These are phyloP conservation scores for Epinephelus fuscoguttatus DNA, from an alignment of 2,113 vertebrate genomes.

Conservation along the genomic window DNA sequence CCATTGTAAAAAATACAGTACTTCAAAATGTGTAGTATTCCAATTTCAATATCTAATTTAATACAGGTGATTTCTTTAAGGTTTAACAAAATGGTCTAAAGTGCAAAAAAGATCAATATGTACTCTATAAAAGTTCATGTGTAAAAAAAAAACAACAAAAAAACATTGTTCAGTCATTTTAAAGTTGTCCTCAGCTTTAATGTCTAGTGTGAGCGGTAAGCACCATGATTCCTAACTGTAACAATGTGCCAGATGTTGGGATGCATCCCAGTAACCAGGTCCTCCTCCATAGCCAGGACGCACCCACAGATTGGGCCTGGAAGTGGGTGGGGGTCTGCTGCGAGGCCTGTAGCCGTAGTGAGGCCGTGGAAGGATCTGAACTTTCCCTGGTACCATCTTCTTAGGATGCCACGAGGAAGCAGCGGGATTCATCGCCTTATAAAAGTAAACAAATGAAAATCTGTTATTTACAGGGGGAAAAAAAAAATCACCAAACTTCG, in stretches of 20 bases:
- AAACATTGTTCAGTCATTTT: conserved; percentile 67
- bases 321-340: conserved; percentile 75
- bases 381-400: conserved; percentile 56
- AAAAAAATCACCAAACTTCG: neutral
- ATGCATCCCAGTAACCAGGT: conserved; percentile 72
- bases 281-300: conserved; percentile 73
- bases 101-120: conserved; percentile 77
- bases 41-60: conserved; percentile 69
- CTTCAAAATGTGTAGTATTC: conserved; percentile 67
- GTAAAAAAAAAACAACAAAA: conserved; percentile 66
- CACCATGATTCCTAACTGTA: conserved; percentile 57
- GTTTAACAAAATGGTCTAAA: conserved; percentile 80
- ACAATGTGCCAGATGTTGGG: conserved; percentile 73
- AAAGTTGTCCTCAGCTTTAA: conserved; percentile 64
- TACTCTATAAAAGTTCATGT: conserved; percentile 58
- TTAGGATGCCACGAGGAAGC: conserved; percentile 72
- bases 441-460: neutral
- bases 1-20: conserved; percentile 82
- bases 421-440: conserved; percentile 65
- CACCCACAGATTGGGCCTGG: conserved; percentile 72
- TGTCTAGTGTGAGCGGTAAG: conserved; percentile 60
- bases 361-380: conserved; percentile 58
- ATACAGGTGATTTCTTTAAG: conserved; percentile 70
- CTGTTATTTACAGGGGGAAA: neutral
- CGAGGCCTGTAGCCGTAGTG: conserved; percentile 75